These are phyloP conservation scores for Chorisops tibialis DNA, from an alignment of 2,888 invertebrate species.

Conservation along the genomic window DNA sequence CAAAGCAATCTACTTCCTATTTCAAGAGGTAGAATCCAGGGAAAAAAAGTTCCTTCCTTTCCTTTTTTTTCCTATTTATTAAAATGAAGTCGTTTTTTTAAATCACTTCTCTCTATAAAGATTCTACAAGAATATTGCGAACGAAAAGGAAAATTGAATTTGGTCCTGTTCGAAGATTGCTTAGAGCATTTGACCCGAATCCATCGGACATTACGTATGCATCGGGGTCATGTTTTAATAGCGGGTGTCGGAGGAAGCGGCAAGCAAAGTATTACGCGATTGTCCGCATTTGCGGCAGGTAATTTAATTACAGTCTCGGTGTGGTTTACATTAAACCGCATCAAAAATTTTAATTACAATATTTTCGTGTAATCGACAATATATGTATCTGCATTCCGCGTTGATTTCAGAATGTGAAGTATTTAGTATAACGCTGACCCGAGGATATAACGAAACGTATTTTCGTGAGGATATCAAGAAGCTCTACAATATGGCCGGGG, in stretches of 20 bases:
- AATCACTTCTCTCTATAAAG: conserved; percentile 53
- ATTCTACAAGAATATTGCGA: conserved; percentile 85
- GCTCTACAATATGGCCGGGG: conserved; percentile 72
- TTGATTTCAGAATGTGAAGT: conserved; percentile 67
- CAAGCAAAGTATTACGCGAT: conserved; percentile 74
- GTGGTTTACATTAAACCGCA: too few relatives aligned
- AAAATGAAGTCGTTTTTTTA: not conserved
- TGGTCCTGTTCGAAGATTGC: conserved; percentile 89
- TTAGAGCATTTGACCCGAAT: conserved; percentile 85
- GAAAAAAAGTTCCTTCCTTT: not conserved
- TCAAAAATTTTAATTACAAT: too few relatives aligned
- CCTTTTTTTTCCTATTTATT: not conserved
- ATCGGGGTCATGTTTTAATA: conserved; percentile 74
- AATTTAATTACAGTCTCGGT: not conserved
- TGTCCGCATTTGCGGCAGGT: conserved; percentile 82
- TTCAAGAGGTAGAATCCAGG: conserved; percentile 67
- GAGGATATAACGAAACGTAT: conserved; percentile 77
- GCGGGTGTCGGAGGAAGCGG: conserved; percentile 90
- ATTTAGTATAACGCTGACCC: conserved; percentile 78
- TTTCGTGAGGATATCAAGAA: conserved; percentile 86
- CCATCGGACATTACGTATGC: conserved; percentile 78
- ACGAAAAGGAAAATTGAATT: conserved; percentile 65
- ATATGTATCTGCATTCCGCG: not conserved
- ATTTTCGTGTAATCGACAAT: not conserved
- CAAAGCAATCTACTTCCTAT: conserved; percentile 80